These are phyloP conservation scores for Phrynocephalus forsythii DNA, from an alignment of 2,797 vertebrate genomes.

Conservation along the genomic window DNA sequence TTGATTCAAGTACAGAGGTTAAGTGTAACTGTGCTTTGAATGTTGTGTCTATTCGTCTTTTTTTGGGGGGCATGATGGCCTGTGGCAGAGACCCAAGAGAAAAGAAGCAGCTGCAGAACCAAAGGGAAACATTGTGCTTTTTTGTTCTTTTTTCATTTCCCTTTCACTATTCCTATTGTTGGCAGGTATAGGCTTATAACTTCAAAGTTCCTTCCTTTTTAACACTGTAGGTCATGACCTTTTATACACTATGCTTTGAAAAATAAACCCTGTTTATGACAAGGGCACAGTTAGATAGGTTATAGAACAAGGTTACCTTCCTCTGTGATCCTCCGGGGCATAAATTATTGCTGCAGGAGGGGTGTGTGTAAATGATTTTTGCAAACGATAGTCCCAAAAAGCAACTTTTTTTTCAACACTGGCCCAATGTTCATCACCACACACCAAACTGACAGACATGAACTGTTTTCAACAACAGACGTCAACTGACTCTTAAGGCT, in stretches of 20 bases:
- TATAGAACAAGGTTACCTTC: slow-evolving; percentile 28
- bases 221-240: slow-evolving; percentile 38
- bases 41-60: neutral
- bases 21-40: neutral
- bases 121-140: neutral
- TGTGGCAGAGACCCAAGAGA: neutral
- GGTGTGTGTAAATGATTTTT: too few relatives aligned
- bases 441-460: too few relatives aligned
- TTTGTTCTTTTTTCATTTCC: too few relatives aligned
- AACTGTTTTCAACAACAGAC: too few relatives aligned
- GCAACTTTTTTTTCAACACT: too few relatives aligned
- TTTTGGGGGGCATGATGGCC: neutral
- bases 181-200: slow-evolving; percentile 59
- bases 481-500: too few relatives aligned
- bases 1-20: neutral
- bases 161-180: slow-evolving; percentile 25
- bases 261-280: slow-evolving; percentile 42
- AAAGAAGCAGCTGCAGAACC: neutral
- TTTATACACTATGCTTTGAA: slow-evolving; percentile 35
- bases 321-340: slow-evolving; percentile 16
- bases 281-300: slow-evolving; percentile 23
- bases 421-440: neutral
- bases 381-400: too few relatives aligned
- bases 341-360: neutral
- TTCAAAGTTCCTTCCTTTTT: slow-evolving; percentile 66